Conservation (phyloP, 1,140 invertebrate species). For the Aphis craccivora region DNA sequence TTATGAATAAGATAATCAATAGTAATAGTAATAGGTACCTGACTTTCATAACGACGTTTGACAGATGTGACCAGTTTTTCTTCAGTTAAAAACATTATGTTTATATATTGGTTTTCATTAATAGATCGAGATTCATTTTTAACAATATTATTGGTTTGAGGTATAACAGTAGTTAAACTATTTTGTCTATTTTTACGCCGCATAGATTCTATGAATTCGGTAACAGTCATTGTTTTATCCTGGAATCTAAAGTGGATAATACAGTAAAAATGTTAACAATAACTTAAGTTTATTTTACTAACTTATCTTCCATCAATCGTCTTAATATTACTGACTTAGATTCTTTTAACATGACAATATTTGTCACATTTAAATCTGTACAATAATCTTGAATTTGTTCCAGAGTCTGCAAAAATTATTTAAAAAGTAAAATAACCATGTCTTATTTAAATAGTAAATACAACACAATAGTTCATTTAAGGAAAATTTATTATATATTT, state of each 20-base stretch:
- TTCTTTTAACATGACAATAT: conserved; percentile 75
- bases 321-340: conserved; percentile 71
- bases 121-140: conserved; percentile 46
- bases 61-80: conserved; percentile 59
- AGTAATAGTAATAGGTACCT: conserved; percentile 58
- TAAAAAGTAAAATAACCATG: neutral
- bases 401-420: conserved; percentile 64
- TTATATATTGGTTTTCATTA: conserved; percentile 48
- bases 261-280: conserved; percentile 15
- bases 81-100: conserved; percentile 59
- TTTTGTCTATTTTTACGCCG: conserved; percentile 26
- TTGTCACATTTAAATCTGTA: conserved; percentile 69
- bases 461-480: neutral
- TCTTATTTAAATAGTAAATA: neutral
- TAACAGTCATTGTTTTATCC: conserved; percentile 59
- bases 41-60: conserved; percentile 60
- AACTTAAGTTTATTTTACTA: conserved; percentile 14
- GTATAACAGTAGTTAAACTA: neutral
- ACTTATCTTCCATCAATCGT: conserved; percentile 69
- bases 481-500: neutral
- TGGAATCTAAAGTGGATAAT: conserved; percentile 58
- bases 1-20: neutral
- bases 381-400: conserved; percentile 77
- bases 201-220: conserved; percentile 59
- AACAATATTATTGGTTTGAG: conserved; percentile 13